These are phyloP conservation scores for Trichonephila inaurata DNA, from an alignment of 1,140 invertebrate species.

Conservation along the genomic window DNA sequence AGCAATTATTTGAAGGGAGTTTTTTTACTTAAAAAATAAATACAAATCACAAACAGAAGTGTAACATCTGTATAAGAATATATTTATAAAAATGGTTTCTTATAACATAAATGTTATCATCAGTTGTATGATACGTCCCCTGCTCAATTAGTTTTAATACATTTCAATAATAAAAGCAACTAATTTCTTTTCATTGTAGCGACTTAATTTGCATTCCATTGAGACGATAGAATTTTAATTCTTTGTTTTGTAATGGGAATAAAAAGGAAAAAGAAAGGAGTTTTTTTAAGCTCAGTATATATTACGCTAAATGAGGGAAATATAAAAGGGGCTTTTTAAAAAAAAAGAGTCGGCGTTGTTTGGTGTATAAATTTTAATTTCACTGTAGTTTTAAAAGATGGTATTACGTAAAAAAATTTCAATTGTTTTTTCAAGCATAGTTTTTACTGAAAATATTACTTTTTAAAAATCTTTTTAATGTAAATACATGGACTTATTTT, in stretches of 20 bases:
- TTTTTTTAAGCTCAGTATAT: background rate
- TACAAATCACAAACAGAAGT: too few species aligned
- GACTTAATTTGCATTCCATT: conserved; percentile 12
- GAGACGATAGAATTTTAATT: background rate
- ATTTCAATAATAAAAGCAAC: background rate
- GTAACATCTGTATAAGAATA: too few species aligned
- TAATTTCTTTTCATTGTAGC: background rate
- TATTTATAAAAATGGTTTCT: background rate
- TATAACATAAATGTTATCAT: background rate
- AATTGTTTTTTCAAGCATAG: too few species aligned
- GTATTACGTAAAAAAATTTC: too few species aligned
- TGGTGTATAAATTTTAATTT: background rate
- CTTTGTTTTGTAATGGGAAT: background rate
- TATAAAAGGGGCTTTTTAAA: background rate
- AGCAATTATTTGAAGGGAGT: too few species aligned
- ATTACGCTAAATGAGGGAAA: background rate
- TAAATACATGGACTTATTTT: too few species aligned
- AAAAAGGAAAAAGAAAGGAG: background rate
- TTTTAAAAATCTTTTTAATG: too few species aligned
- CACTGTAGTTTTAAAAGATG: background rate
- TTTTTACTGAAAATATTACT: too few species aligned
- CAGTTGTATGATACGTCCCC: background rate
- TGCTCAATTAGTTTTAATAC: background rate
- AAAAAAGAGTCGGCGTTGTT: background rate
- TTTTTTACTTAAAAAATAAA: too few species aligned